Percentiles rank a stretch among this genome's conserved stretches.
These are phyloP conservation scores for Amphibalanus amphitrite DNA, from an alignment of 1,140 invertebrate genomes.

Conservation along the genomic window DNA sequence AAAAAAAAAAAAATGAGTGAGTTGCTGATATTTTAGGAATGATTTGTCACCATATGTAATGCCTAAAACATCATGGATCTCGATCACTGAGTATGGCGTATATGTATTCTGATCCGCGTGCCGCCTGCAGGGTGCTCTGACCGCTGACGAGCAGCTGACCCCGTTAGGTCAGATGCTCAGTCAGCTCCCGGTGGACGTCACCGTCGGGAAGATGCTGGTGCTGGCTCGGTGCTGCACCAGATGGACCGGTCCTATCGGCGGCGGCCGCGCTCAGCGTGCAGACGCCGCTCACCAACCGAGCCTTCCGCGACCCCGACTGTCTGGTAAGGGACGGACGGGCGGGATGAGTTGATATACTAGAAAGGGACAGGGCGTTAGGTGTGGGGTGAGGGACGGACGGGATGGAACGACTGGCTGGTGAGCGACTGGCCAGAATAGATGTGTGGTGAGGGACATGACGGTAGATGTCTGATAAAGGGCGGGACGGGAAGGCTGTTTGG, in stretches of 20 bases:
- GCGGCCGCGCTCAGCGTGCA: constrained; percentile 86
- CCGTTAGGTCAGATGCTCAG: constrained; percentile 71
- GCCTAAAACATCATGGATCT: too few relatives aligned
- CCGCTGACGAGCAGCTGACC: constrained; percentile 69
- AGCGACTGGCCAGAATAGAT: constrained; percentile 26
- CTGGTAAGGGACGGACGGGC: constrained; percentile 26
- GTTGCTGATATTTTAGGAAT: too few relatives aligned
- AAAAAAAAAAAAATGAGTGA: too few relatives aligned
- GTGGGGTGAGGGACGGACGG: constrained; percentile 28
- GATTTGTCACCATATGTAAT: too few relatives aligned
- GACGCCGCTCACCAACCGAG: constrained; percentile 74
- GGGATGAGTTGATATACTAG: constrained; percentile 11
- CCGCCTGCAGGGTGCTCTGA: constrained; percentile 51
- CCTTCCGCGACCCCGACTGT: constrained; percentile 67
- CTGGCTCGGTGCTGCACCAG: constrained; percentile 72
- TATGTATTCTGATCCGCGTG: too few relatives aligned
- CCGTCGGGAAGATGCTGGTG: constrained; percentile 90
- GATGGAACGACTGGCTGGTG: too few relatives aligned
- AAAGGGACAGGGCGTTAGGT: constrained; percentile 33
- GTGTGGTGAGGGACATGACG: too few relatives aligned
- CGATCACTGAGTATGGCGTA: too few relatives aligned
- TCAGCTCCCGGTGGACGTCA: constrained; percentile 81
- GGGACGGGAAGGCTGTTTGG: too few relatives aligned
- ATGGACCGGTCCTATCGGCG: constrained; percentile 58
- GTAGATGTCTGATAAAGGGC: too few relatives aligned